Evolutionary conservation across 2,797 vertebrate genomes (phyloP).

Genomic region (Myripristis murdjan): DNA sequence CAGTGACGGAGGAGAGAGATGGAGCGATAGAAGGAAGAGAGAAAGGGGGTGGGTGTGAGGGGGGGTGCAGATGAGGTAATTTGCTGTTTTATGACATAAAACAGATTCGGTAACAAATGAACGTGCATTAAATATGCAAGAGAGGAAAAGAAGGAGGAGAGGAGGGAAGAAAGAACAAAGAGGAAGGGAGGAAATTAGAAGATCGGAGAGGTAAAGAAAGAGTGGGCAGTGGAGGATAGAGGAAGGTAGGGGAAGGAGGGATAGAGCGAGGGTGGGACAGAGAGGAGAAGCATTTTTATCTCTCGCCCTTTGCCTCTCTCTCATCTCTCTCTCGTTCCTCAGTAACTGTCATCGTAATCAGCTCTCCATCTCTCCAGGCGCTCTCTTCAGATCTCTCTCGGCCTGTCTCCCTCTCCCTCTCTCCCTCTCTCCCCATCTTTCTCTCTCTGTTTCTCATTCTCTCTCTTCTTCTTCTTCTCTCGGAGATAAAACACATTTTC

Average conservation of each 20-base stretch:
- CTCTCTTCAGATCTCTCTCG: slow-evolving; percentile 54
- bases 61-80: slow-evolving; percentile 69
- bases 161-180: slow-evolving; percentile 21
- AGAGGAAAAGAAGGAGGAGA: slow-evolving; percentile 34
- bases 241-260: too few relatives aligned
- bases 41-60: too few relatives aligned
- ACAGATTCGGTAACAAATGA: slow-evolving; percentile 70
- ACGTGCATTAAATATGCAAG: slow-evolving; percentile 77
- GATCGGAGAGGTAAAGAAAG: too few relatives aligned
- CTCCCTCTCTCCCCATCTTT: slow-evolving; percentile 23
- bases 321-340: slow-evolving; percentile 48
- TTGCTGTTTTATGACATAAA: slow-evolving; percentile 68
- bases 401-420: slow-evolving; percentile 32
- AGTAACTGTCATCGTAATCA: slow-evolving; percentile 65
- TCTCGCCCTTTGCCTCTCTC: slow-evolving; percentile 32
- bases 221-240: too few relatives aligned
- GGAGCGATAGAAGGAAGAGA: slow-evolving; percentile 29
- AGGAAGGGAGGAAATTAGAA: too few relatives aligned
- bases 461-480: slow-evolving; percentile 31
- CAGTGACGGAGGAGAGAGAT: slow-evolving; percentile 7
- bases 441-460: background rate
- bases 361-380: slow-evolving; percentile 47
- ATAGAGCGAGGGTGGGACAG: too few relatives aligned
- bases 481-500: slow-evolving; percentile 61
- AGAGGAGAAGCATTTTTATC: too few relatives aligned